Evolutionary conservation across 2,113 vertebrate species (phyloP).

Genomic region (Gallinago undulata): DNA sequence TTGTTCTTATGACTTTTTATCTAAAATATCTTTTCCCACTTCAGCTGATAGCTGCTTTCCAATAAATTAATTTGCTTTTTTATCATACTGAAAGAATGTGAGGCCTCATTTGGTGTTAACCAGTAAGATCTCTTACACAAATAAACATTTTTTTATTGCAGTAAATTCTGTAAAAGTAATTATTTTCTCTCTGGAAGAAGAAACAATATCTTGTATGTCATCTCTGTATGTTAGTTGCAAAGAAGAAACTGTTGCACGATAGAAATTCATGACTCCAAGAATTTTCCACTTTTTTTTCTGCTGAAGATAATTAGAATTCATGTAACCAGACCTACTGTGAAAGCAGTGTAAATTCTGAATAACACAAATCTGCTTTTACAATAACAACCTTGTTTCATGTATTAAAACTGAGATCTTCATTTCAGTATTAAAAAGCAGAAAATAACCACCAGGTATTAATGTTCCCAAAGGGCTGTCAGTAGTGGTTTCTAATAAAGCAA

Average conservation of each 20-base stretch:
- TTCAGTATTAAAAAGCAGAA: slow-evolving; percentile 4
- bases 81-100: neutral
- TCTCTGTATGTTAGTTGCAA: neutral
- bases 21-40: neutral
- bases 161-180: neutral
- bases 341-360: neutral
- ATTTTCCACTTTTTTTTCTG: neutral
- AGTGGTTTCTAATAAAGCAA: neutral
- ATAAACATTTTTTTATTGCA: neutral
- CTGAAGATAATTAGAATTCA: slow-evolving; percentile 1
- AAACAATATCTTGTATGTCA: neutral
- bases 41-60: neutral
- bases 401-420: neutral
- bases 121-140: neutral
- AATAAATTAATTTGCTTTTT: no score
- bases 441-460: neutral
- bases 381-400: neutral
- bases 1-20: neutral
- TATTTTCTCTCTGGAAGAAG: neutral
- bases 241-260: neutral
- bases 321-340: slow-evolving; percentile 4
- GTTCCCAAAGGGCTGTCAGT: neutral
- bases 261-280: slow-evolving; percentile 6
- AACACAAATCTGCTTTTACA: neutral
- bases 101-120: neutral